Conservation (phyloP, 2,888 invertebrate genomes). For the Plagodis dolabraria region DNA sequence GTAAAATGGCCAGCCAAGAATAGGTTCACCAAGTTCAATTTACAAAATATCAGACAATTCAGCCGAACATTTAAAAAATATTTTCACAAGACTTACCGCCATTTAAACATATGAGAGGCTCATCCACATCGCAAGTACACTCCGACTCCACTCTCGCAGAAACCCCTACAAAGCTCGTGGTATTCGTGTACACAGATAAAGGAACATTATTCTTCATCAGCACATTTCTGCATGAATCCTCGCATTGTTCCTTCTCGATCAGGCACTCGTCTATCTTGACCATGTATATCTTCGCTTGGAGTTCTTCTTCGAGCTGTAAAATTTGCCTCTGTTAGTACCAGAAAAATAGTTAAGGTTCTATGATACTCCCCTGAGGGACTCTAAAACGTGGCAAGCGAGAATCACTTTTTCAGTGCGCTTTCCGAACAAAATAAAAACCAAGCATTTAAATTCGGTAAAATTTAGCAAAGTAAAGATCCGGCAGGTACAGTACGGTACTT, state of each 20-base stretch:
- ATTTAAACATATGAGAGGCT: slow-evolving; percentile 88
- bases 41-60: no score
- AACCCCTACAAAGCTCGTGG: slow-evolving; percentile 97
- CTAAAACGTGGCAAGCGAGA: not conserved
- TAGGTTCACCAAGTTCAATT: no score
- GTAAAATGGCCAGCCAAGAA: no score
- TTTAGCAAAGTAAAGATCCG: no score
- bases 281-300: slow-evolving; percentile 91
- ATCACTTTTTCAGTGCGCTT: no score
- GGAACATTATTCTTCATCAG: slow-evolving; percentile 90
- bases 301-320: slow-evolving; percentile 86
- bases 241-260: slow-evolving; percentile 89
- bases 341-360: not conserved
- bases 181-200: slow-evolving; percentile 95
- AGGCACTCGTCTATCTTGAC: slow-evolving; percentile 96
- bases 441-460: not conserved
- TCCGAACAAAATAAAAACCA: not conserved
- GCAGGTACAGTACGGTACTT: no score
- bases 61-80: no score
- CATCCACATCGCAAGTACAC: slow-evolving; percentile 87
- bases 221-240: slow-evolving; percentile 91
- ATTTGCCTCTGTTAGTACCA: not conserved
- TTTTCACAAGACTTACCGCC: slow-evolving; percentile 84
- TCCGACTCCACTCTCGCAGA: slow-evolving; percentile 92
- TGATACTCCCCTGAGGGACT: slow-evolving; percentile 9